Percentiles rank a stretch among this genome's conserved stretches.
These are phyloP conservation scores for Zosterops japonicus DNA, from an alignment of 2,113 vertebrate species.

Conservation along the genomic window DNA sequence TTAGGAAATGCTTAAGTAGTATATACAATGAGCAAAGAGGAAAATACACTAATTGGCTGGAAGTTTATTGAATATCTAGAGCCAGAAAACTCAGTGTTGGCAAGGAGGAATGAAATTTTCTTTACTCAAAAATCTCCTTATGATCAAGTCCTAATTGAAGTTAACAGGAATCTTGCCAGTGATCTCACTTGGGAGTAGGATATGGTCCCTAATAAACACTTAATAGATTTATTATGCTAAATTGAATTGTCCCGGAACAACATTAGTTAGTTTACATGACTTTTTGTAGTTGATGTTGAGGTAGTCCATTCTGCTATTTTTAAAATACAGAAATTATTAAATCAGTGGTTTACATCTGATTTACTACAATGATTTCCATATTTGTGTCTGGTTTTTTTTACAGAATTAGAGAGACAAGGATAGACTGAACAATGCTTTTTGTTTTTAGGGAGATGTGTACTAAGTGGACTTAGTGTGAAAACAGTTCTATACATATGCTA, in stretches of 20 bases:
- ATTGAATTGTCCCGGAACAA: neutral
- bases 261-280: neutral
- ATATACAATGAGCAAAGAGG: conserved; percentile 13
- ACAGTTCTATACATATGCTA: neutral
- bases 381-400: neutral
- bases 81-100: neutral
- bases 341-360: neutral
- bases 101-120: neutral
- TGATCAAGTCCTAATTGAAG: neutral
- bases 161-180: neutral
- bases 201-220: neutral
- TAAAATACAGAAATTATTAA: neutral
- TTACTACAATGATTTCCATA: neutral
- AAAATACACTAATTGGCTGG: neutral
- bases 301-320: neutral
- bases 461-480: neutral
- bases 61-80: neutral
- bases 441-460: neutral
- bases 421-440: neutral
- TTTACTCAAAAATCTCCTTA: neutral
- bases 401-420: neutral
- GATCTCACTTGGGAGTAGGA: neutral
- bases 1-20: conserved; percentile 4
- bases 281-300: neutral
- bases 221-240: neutral